phyloP scores from a whole-genome alignment of 2,888 invertebrate genomes.

The Apocheima hispidaria region DNA sequence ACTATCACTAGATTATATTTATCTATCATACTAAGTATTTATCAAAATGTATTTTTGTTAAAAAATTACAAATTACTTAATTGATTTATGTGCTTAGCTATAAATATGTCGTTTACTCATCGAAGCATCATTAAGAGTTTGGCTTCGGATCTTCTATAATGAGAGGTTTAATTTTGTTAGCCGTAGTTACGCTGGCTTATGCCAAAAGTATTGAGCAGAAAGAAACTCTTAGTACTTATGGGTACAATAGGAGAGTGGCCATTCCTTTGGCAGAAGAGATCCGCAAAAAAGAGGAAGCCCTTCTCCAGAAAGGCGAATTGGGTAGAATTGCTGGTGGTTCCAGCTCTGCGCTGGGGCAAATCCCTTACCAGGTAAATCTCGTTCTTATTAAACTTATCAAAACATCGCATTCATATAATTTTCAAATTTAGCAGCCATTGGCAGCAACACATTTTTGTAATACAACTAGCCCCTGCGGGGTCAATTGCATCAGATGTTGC shows the following conservation, averaged over 20 bases:
- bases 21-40: no score
- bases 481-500: no score
- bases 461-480: no score
- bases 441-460: no score
- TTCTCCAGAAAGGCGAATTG: neutral
- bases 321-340: conserved; percentile 19
- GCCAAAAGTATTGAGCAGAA: conserved; percentile 13
- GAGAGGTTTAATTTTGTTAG: conserved; percentile 4
- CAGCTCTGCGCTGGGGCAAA: neutral
- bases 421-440: no score
- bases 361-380: conserved; percentile 21
- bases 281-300: conserved; percentile 12
- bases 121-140: neutral
- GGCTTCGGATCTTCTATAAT: neutral
- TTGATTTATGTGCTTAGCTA: no score
- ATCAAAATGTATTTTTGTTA: no score
- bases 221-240: conserved; percentile 3
- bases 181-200: conserved; percentile 13
- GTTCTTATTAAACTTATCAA: neutral
- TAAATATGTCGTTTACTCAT: no score
- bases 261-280: conserved; percentile 18
- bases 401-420: neutral
- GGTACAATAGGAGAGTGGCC: neutral
- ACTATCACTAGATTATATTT: no score
- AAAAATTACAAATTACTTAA: no score